Conservation (phyloP, 2,888 invertebrate species). For the Conops quadrifasciatus region DNA sequence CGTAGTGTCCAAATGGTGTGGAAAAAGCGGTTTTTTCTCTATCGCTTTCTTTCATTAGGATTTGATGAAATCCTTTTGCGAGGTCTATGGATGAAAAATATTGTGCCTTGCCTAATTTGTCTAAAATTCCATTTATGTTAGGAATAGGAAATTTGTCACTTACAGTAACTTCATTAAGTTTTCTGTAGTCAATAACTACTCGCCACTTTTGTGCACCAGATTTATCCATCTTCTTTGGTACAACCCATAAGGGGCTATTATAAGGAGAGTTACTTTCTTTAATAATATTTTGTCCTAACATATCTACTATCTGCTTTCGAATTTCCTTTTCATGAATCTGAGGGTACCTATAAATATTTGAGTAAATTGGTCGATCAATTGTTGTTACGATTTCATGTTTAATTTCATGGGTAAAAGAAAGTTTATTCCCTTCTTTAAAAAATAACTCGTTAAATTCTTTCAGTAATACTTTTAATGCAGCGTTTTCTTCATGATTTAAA, state of each 20-base stretch:
- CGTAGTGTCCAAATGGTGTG: slow-evolving; percentile 32
- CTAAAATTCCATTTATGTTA: too few relatives aligned
- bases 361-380: slow-evolving; percentile 10
- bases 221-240: too few relatives aligned
- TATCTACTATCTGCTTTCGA: slow-evolving; percentile 27
- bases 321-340: slow-evolving; percentile 34
- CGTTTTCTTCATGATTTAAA: slow-evolving; percentile 31
- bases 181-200: too few relatives aligned
- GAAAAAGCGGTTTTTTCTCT: neutral
- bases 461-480: too few relatives aligned
- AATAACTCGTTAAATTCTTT: too few relatives aligned
- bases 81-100: too few relatives aligned
- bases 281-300: slow-evolving; percentile 34
- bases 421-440: neutral
- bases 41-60: neutral
- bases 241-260: slow-evolving; percentile 23
- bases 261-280: slow-evolving; percentile 33
- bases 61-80: too few relatives aligned
- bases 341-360: slow-evolving; percentile 29
- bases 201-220: too few relatives aligned
- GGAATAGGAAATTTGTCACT: too few relatives aligned
- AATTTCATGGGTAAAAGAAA: slow-evolving; percentile 22
- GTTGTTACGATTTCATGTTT: slow-evolving; percentile 33
- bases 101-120: too few relatives aligned
- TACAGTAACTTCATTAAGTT: too few relatives aligned